phyloP scores from a whole-genome alignment of 2,113 vertebrate genomes.

The Archilochus colubris region DNA sequence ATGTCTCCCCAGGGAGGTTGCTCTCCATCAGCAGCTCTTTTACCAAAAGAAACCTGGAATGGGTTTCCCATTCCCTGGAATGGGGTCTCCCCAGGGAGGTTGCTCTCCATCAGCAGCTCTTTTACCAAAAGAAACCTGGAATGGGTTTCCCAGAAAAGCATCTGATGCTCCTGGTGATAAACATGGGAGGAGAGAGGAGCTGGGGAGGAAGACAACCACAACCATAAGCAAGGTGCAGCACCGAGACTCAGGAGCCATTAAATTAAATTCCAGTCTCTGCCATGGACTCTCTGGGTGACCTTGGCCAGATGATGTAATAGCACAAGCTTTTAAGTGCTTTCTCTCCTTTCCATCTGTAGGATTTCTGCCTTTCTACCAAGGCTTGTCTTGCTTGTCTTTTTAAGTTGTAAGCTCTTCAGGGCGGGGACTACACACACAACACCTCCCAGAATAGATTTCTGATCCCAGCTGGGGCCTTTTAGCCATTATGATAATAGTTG shows the following conservation, averaged over 20 bases:
- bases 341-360: neutral
- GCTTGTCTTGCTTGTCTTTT: constrained; percentile 10
- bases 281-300: neutral
- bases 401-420: constrained; percentile 13
- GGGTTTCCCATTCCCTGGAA: too few relatives aligned
- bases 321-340: constrained; percentile 24
- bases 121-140: neutral
- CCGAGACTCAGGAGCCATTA: neutral
- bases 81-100: neutral
- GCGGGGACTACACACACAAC: constrained; percentile 21
- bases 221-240: neutral
- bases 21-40: neutral
- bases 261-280: neutral
- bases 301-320: constrained; percentile 5
- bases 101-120: neutral
- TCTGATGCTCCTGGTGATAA: neutral
- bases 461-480: constrained; percentile 19
- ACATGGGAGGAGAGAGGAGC: neutral
- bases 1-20: neutral
- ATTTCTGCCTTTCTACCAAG: neutral
- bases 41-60: too few relatives aligned
- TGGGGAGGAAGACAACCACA: neutral
- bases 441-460: constrained; percentile 42
- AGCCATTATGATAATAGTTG: constrained; percentile 12
- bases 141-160: neutral